These are phyloP conservation scores for Sturnus vulgaris DNA, from an alignment of 2,113 vertebrate species.

Conservation along the genomic window DNA sequence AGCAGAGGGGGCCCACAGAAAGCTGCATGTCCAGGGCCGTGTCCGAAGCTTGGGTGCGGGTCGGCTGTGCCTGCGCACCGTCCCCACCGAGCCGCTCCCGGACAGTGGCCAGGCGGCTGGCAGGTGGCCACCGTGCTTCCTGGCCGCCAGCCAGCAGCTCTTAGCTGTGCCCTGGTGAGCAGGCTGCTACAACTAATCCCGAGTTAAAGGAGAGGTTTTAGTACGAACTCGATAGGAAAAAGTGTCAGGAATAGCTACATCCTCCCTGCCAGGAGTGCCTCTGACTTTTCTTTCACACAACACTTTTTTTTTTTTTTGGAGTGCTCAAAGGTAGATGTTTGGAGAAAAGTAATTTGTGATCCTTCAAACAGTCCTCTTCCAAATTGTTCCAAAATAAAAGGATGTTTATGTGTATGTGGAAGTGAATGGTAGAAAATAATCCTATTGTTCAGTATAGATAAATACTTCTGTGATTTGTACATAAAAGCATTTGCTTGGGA, in stretches of 20 bases:
- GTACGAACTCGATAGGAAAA: not conserved
- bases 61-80: fast-evolving
- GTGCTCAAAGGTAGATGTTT: not conserved
- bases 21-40: not conserved
- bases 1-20: not conserved
- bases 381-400: not conserved
- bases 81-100: not conserved
- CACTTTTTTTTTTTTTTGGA: not conserved
- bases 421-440: not conserved
- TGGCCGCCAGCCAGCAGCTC: not conserved
- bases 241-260: not conserved
- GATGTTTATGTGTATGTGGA: not conserved
- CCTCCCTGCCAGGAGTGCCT: not conserved
- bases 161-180: not conserved
- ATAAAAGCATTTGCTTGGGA: not conserved
- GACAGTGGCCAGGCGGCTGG: not conserved
- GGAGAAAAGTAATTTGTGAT: not conserved
- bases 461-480: not conserved
- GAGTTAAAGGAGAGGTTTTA: not conserved
- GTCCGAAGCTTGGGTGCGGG: not conserved
- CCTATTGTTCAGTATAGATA: not conserved
- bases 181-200: not conserved
- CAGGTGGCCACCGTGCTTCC: not conserved
- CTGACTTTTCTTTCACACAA: not conserved
- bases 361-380: not conserved